phyloP scores from a whole-genome alignment of 2,113 vertebrate species.

The Piliocolobus tephrosceles region DNA sequence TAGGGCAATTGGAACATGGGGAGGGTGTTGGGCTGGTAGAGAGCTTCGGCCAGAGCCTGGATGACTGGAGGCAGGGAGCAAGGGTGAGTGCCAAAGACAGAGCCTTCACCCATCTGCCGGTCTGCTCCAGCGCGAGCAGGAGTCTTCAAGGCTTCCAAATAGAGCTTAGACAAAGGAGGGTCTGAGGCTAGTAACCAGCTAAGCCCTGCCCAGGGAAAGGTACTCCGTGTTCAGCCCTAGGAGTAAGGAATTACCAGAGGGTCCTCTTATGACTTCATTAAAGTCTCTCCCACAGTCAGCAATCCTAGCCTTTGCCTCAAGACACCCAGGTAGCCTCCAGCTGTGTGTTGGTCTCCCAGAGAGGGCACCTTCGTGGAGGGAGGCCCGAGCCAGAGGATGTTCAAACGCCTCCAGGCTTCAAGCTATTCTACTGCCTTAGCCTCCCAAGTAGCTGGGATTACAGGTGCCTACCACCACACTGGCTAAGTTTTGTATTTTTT shows the following conservation, averaged over 20 bases:
- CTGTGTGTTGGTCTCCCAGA: background rate
- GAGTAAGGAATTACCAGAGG: background rate
- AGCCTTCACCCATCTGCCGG: background rate
- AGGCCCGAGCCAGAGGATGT: background rate
- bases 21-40: conserved; percentile 28
- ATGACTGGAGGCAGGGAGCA: background rate
- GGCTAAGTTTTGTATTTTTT: no score
- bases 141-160: background rate
- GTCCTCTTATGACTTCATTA: background rate
- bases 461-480: no score
- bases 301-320: background rate
- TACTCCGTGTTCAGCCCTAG: background rate
- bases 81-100: background rate
- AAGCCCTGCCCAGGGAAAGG: background rate
- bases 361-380: background rate
- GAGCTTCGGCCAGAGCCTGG: background rate
- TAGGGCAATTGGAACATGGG: conserved; percentile 49
- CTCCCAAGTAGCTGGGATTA: no score
- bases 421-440: no score
- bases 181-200: background rate
- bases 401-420: no score
- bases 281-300: background rate
- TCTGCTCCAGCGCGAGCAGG: background rate
- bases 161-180: background rate
- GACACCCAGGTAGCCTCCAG: background rate